A percentile compares a stretch with the other conserved stretches of the same genome.
Conservation (phyloP, 2,888 invertebrate genomes). For the Lamellibrachia columna region DNA sequence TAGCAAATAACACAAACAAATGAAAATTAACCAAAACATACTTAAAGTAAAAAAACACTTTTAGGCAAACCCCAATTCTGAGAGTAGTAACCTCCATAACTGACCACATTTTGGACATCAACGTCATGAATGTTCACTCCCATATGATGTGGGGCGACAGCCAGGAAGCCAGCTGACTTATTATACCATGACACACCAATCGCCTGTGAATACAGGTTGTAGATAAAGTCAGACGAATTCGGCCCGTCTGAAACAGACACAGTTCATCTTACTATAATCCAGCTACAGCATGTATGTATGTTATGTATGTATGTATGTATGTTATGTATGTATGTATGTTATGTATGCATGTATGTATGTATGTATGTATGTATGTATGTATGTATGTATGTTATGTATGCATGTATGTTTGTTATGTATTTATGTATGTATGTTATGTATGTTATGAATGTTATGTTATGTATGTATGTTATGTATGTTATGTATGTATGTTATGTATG, state of each 20-base stretch:
- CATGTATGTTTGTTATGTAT: too few relatives aligned
- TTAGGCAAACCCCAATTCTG: not conserved
- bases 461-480: not conserved
- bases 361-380: too few relatives aligned
- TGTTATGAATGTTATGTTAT: too few relatives aligned
- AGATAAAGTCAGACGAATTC: conserved; percentile 7
- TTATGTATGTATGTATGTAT: not conserved
- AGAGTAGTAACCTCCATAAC: not conserved
- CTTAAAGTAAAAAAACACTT: not conserved
- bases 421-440: too few relatives aligned
- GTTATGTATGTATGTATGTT: too few relatives aligned
- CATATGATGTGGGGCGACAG: conserved; percentile 33
- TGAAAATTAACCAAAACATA: not conserved
- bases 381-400: too few relatives aligned
- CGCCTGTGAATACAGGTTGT: not conserved
- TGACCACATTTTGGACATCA: too few relatives aligned
- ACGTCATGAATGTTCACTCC: too few relatives aligned
- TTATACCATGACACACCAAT: not conserved
- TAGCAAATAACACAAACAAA: not conserved
- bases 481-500: too few relatives aligned
- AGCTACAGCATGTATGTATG: not conserved
- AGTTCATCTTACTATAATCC: not conserved
- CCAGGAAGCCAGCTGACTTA: conserved; percentile 24
- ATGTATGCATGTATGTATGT: too few relatives aligned
- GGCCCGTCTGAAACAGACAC: not conserved